These are phyloP conservation scores for Cantharis flavilabris DNA, from an alignment of 2,888 invertebrate species.

Conservation along the genomic window DNA sequence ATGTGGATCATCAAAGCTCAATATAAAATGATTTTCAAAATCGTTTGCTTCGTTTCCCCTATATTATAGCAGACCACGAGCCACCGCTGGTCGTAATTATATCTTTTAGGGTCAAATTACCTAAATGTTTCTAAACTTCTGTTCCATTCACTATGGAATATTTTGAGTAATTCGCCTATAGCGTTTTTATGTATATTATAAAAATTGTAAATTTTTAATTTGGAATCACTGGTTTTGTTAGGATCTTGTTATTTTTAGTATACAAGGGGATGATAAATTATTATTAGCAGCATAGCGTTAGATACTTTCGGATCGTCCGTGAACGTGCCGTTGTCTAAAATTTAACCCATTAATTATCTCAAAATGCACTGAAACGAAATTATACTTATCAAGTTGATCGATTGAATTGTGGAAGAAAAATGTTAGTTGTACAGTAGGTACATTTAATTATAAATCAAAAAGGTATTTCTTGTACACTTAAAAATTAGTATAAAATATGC, in stretches of 20 bases:
- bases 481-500: neutral
- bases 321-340: neutral
- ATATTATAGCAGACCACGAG: too few species aligned
- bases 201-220: neutral
- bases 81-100: too few species aligned
- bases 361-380: neutral
- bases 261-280: neutral
- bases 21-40: too few species aligned
- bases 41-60: too few species aligned
- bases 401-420: neutral
- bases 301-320: neutral
- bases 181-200: neutral
- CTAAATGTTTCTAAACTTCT: too few species aligned
- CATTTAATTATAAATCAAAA: neutral
- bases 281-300: neutral
- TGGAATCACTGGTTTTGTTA: neutral
- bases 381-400: neutral
- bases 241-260: neutral
- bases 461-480: neutral
- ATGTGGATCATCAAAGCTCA: too few species aligned
- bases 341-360: neutral
- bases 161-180: neutral
- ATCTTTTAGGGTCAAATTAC: too few species aligned
- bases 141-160: too few species aligned
- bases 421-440: neutral